Conservation (phyloP, 1,140 invertebrate genomes). For the Olivierus martensii region DNA sequence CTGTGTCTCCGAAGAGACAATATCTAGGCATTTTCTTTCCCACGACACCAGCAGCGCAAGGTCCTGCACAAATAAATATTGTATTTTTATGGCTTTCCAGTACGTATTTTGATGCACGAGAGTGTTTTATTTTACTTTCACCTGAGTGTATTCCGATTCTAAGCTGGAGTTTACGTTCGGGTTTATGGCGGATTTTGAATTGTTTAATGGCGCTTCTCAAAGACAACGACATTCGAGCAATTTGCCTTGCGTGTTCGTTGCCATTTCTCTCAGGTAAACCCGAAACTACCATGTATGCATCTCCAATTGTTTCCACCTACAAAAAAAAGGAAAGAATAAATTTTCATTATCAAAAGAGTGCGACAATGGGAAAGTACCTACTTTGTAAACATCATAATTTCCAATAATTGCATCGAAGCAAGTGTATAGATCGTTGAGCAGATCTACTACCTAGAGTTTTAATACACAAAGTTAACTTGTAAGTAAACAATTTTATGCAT, state of each 20-base stretch:
- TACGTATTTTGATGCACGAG: too few relatives aligned
- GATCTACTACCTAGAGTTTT: conserved; percentile 52
- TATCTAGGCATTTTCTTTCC: conserved; percentile 90
- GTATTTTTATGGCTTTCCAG: too few relatives aligned
- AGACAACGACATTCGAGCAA: conserved; percentile 69
- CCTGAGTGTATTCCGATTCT: conserved; percentile 91
- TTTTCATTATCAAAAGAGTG: not conserved
- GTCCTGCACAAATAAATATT: conserved; percentile 38
- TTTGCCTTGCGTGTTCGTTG: conserved; percentile 40
- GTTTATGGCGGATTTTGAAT: conserved; percentile 81
- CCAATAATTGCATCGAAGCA: conserved; percentile 92
- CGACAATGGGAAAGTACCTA: conserved; percentile 30
- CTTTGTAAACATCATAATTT: conserved; percentile 97
- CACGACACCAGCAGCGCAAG: conserved; percentile 84
- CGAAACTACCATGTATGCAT: conserved; percentile 76
- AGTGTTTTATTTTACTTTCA: not conserved
- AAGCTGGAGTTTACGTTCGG: conserved; percentile 72
- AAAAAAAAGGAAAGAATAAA: conserved; percentile 16
- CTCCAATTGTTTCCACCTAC: conserved; percentile 88
- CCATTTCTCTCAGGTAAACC: conserved; percentile 43
- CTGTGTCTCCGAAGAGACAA: conserved; percentile 78
- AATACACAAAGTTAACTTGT: not conserved
- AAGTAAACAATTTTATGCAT: too few relatives aligned
- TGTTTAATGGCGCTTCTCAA: conserved; percentile 69
- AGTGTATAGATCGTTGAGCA: conserved; percentile 90